Evolutionary conservation across 2,888 invertebrate species (phyloP), one percentile per base, ranked within the genome.

Genomic region (Agriopis leucophaearia): DNA sequence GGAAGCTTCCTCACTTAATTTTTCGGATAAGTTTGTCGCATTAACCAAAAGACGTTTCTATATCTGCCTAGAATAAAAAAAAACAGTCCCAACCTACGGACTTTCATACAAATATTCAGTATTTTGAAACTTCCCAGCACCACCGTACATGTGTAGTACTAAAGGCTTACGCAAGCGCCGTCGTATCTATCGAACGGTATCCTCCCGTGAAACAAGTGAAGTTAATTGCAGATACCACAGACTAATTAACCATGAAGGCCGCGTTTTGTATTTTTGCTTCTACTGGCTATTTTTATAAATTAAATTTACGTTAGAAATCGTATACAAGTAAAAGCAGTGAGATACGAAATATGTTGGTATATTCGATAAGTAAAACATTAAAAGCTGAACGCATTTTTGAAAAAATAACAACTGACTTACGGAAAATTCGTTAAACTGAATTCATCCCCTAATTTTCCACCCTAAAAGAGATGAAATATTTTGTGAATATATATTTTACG

Each of bases 191-290:
- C 67, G 72, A 76, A 70, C 77, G 73, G 71, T 80, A 83, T 79
- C 80, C 81, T 82, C 80, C 79, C 78, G 75, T 77, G 78, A 82
- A 83, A 84, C 78, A 80, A 81, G 78, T 81, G 83, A 84, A 73
- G 84, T 81, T 88, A 88, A 89, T 89, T 88, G 81, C 81, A 79
- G 83, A 86, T 87, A 83, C 83, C 85, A 82, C 80, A 74, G 79
- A 83, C 86, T 86, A 90, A 90, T 89, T 86, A 88, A 82, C 80
- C 87, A 76, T 84, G 90, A 91, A 91, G 90, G 91, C 73, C 84
- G 74, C 71, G 71, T 69, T 72, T 68, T 70, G 64, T 71, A 38
- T 70, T 18, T n/a, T 68, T 59, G 58, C 63, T 54, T 65, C 62
- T 63, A 48, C 42, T 54, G 47, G 58, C 42, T 40, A 54, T 35